These are phyloP conservation scores for Leptodactylus fuscus DNA, from an alignment of 2,113 vertebrate species.

Conservation along the genomic window DNA sequence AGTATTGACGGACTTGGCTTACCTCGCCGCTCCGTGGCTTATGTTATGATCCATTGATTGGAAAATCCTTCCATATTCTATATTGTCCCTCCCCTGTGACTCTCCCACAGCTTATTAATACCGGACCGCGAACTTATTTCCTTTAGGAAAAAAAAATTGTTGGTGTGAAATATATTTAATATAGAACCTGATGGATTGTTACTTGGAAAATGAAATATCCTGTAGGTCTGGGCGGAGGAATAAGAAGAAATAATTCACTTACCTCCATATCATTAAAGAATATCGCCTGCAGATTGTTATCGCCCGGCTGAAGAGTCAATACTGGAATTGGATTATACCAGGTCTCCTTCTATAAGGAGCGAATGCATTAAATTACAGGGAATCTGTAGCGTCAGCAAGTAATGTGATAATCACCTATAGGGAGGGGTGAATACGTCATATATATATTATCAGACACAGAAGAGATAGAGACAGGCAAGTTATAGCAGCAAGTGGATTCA, in stretches of 20 bases:
- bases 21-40: not conserved
- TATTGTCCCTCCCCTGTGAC: not conserved
- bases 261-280: not conserved
- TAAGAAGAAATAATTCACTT: slow-evolving; percentile 10
- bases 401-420: not conserved
- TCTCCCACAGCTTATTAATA: not conserved
- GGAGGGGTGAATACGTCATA: not conserved
- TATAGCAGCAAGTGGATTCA: not conserved
- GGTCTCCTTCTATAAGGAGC: not conserved
- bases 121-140: not conserved
- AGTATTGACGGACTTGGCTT: not conserved
- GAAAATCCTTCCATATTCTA: not conserved
- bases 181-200: not conserved
- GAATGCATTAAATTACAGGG: not conserved
- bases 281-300: not conserved
- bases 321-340: not conserved
- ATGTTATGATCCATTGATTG: not conserved
- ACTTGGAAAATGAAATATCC: not conserved
- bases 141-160: not conserved
- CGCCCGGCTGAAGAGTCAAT: not conserved
- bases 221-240: not conserved
- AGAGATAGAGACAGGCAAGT: not conserved
- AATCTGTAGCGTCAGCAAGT: not conserved
- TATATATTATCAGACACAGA: not conserved
- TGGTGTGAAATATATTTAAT: not conserved